Percentiles rank a stretch among this genome's conserved stretches.
Evolutionary conservation across 2,888 invertebrate species (phyloP).

Genomic region (Notodonta dromedarius): DNA sequence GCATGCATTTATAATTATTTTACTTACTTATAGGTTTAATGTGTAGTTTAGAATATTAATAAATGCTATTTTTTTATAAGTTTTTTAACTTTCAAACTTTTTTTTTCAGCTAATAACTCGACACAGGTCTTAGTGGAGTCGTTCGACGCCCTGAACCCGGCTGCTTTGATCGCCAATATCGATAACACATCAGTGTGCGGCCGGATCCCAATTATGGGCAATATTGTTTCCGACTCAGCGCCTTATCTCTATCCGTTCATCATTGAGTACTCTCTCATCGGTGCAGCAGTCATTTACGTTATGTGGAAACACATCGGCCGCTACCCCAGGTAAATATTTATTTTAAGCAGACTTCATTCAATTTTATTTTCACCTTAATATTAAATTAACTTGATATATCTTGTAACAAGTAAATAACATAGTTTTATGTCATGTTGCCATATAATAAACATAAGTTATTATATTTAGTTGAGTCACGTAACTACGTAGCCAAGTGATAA

Average conservation of each 20-base stretch:
- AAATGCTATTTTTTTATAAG: neutral
- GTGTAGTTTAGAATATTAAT: constrained; percentile 28
- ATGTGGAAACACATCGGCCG: constrained; percentile 98
- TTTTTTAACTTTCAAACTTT: constrained; percentile 8
- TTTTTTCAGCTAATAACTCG: constrained; percentile 69
- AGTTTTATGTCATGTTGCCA: too few relatives aligned
- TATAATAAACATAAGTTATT: neutral
- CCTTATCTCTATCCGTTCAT: constrained; percentile 98
- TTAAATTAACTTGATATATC: neutral
- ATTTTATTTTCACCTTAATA: neutral
- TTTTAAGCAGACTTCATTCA: neutral
- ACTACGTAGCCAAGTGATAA: neutral
- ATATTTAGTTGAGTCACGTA: neutral
- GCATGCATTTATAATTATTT: constrained; percentile 36
- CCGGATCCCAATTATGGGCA: constrained; percentile 95
- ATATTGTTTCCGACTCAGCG: constrained; percentile 95
- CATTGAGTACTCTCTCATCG: constrained; percentile 97
- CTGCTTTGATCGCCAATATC: constrained; percentile 84
- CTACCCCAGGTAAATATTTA: constrained; percentile 88
- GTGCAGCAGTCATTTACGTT: constrained; percentile 96
- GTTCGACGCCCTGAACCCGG: constrained; percentile 84
- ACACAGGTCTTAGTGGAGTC: constrained; percentile 80
- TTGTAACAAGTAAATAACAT: neutral
- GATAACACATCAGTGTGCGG: constrained; percentile 88
- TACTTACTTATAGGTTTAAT: constrained; percentile 10